Conservation (phyloP, 2,797 vertebrate species). For the Danio jaintianensis region DNA sequence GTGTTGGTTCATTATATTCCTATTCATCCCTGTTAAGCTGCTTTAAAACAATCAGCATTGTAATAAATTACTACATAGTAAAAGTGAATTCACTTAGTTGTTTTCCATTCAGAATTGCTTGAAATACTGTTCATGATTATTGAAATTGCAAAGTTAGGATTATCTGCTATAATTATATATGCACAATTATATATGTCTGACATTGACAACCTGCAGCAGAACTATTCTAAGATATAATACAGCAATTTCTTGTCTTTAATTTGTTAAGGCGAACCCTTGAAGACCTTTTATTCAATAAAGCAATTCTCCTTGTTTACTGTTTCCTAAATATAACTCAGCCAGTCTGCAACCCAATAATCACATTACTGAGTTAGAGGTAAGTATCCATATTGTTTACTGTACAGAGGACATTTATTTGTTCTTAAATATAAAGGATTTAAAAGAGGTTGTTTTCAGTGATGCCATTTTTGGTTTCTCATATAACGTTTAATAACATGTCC, state of each 20-base stretch:
- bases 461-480: too few relatives aligned
- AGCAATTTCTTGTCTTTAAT: slow-evolving; percentile 30
- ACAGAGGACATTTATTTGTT: not conserved
- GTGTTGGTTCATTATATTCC: too few relatives aligned
- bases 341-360: not conserved
- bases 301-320: slow-evolving; percentile 5
- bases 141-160: not conserved
- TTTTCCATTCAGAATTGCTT: too few relatives aligned
- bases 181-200: not conserved
- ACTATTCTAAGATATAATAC: slow-evolving; percentile 9
- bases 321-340: slow-evolving; percentile 38
- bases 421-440: too few relatives aligned
- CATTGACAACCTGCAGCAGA: not conserved
- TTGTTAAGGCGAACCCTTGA: slow-evolving; percentile 26
- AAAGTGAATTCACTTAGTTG: too few relatives aligned
- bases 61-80: too few relatives aligned
- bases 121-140: not conserved
- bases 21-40: too few relatives aligned
- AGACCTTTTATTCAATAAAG: slow-evolving; percentile 46
- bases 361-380: slow-evolving; percentile 11
- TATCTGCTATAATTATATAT: not conserved
- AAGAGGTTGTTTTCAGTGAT: too few relatives aligned
- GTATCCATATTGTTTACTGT: not conserved
- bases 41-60: too few relatives aligned
- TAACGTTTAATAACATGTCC: too few relatives aligned